Percentiles rank a stretch among this genome's conserved stretches.
These are phyloP conservation scores for Chaetura pelagica DNA, from an alignment of 2,113 vertebrate species.

Conservation along the genomic window DNA sequence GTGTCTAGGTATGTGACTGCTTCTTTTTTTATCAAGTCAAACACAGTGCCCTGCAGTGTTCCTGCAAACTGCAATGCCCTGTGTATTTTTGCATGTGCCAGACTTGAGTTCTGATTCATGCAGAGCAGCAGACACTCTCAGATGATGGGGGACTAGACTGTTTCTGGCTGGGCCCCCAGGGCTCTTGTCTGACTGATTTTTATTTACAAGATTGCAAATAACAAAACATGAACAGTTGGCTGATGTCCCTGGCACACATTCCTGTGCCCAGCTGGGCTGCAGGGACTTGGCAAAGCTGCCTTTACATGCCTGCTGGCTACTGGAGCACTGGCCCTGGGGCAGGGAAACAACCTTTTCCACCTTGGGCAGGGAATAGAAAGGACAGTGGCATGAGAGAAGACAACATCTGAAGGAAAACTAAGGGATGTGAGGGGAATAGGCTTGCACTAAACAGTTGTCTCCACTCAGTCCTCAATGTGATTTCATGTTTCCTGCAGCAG, in stretches of 20 bases:
- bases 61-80: not conserved
- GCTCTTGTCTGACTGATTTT: not conserved
- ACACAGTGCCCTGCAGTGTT: rapidly evolving
- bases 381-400: not conserved
- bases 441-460: not conserved
- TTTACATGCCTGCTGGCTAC: not conserved
- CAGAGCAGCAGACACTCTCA: not conserved
- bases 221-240: not conserved
- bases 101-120: not conserved
- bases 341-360: not conserved
- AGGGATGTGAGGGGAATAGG: not conserved
- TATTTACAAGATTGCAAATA: slow-evolving; percentile 7
- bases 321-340: not conserved
- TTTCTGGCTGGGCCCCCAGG: not conserved
- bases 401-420: not conserved
- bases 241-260: not conserved
- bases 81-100: not conserved
- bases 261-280: slow-evolving; percentile 1
- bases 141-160: not conserved
- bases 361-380: not conserved
- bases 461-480: rapidly evolving
- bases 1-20: not conserved
- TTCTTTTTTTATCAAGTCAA: not conserved
- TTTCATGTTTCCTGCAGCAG: not conserved
- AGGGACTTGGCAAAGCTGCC: not conserved